phyloP scores from a whole-genome alignment of 2,888 invertebrate genomes.

The Pegoplata infirma region DNA sequence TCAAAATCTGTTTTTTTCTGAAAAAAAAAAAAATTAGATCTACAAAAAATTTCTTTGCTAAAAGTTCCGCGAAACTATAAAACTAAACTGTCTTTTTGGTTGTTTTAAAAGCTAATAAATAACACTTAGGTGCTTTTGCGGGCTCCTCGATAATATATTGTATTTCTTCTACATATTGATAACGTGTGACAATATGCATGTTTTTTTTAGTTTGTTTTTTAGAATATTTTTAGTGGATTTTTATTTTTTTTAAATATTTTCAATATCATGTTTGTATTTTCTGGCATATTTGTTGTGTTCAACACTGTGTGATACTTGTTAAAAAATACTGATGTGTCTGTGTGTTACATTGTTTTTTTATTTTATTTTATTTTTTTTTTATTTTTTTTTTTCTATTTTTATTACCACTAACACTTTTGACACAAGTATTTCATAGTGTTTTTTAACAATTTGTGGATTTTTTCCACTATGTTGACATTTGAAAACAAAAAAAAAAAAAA shows the following conservation, averaged over 20 bases:
- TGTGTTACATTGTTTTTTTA: neutral
- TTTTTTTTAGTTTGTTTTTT: neutral
- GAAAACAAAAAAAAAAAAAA: too few species aligned
- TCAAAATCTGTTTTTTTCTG: too few species aligned
- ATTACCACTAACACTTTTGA: neutral
- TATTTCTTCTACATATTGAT: neutral
- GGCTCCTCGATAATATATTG: too few species aligned
- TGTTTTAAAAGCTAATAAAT: too few species aligned
- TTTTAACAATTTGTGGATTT: neutral
- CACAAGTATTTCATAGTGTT: neutral
- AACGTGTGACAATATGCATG: neutral
- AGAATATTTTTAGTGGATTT: too few species aligned
- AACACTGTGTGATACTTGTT: neutral
- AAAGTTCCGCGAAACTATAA: too few species aligned
- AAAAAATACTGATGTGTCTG: neutral
- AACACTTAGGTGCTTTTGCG: too few species aligned
- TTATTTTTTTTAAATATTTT: neutral
- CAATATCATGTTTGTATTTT: neutral
- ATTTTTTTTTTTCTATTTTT: neutral
- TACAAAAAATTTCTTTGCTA: too few species aligned
- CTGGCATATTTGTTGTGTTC: neutral
- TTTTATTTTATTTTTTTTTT: neutral
- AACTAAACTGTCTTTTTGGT: too few species aligned
- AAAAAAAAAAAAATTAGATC: neutral
- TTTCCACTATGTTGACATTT: neutral